Conservation (phyloP, 2,797 vertebrate genomes). For the Rhinichthys osculus region DNA sequence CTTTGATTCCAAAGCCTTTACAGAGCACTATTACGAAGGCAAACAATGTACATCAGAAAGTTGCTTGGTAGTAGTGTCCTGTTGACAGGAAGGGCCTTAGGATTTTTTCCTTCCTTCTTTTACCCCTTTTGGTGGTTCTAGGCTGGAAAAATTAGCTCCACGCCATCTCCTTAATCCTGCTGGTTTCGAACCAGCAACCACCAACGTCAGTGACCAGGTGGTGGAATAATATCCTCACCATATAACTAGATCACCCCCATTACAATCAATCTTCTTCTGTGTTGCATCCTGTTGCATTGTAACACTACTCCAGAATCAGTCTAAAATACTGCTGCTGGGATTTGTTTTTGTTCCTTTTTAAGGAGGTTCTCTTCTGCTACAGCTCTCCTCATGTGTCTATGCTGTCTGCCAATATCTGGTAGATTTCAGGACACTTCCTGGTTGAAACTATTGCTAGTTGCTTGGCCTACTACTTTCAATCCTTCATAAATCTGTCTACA, state of each 20-base stretch:
- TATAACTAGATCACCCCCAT: not conserved
- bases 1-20: slow-evolving; percentile 50
- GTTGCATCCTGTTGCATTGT: not conserved
- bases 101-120: not conserved
- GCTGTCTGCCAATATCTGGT: slow-evolving; percentile 1
- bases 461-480: not conserved
- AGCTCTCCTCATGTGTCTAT: not conserved
- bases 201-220: not conserved
- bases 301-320: slow-evolving; percentile 20
- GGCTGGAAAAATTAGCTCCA: not conserved
- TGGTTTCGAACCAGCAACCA: not conserved
- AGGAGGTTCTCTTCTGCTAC: not conserved
- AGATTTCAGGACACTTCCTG: not conserved
- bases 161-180: not conserved
- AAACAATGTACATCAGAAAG: slow-evolving; percentile 9
- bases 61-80: slow-evolving; percentile 40
- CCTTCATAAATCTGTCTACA: not conserved
- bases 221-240: not conserved
- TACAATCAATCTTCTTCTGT: not conserved
- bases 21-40: slow-evolving; percentile 6
- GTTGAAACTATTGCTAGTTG: not conserved
- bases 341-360: slow-evolving; percentile 7
- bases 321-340: not conserved
- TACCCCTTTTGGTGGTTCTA: not conserved
- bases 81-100: slow-evolving; percentile 27